Evolutionary conservation across 2,888 invertebrate species (phyloP), one percentile per base, ranked within the genome.

Genomic region (Eumerus sabulonum): DNA sequence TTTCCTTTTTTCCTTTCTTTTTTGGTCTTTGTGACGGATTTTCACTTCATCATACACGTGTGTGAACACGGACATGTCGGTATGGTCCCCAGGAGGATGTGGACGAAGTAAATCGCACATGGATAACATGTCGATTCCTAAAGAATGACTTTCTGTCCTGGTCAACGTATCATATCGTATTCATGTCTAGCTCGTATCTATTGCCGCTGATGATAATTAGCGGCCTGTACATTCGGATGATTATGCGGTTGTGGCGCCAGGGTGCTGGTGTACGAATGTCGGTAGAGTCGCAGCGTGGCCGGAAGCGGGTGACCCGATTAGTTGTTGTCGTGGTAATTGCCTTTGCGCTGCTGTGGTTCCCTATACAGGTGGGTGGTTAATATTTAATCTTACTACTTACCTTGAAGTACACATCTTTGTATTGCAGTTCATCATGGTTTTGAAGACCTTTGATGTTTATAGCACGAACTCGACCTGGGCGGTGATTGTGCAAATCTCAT

Each of bases 331-430:
- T 97, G 42, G 96, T 97, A 5, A 94, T 95, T 45, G 96, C 96
- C 59, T 98, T 98, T 87, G 97, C 97, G 12, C 91, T 96, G n/a
- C 96, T 97, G 90, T 98, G 98, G 98, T 93, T 95, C 85, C 98
- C 98, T 7, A 94, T 98, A 84, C 97, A 97, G 92, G 94, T 97
- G 83, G 90, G 85, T 64, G n/a, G n/a, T n/a, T 5, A n/a, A 3
- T 40, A 11, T 40, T 40, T 40, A n/a, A 3, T 9, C 40, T 40
- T 40, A 5, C 11, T 11, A 3, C 1, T 40, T 40, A 11, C 11
- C 9, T 40, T 40, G n/a, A 9, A 5, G 36, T 11, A 36, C 36
- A 36, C 11, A 36, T 38, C 42, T 68, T 38, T 45, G 7, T 73
- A 56, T 90, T 92, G 3, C 93, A 97, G 93, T 91, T 97, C 76